phyloP scores from a whole-genome alignment of 2,797 vertebrate species.

The Balearica regulorum region DNA sequence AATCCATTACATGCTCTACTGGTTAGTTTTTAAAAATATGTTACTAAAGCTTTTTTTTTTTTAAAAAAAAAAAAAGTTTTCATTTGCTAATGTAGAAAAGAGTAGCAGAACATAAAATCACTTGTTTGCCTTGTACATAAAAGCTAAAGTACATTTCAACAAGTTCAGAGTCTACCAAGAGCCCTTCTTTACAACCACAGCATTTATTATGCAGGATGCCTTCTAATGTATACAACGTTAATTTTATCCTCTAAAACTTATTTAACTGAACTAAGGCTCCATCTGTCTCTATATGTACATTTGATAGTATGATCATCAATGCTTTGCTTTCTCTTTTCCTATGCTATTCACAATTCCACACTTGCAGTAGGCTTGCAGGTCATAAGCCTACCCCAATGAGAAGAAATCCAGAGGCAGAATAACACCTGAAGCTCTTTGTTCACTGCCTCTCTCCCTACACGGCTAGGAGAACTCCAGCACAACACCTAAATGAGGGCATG shows the following conservation, averaged over 20 bases:
- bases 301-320: background rate
- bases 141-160: background rate
- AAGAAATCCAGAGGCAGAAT: background rate
- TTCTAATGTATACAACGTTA: background rate
- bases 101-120: background rate
- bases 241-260: background rate
- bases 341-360: background rate
- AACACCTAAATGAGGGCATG: accelerated
- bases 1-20: background rate
- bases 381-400: background rate
- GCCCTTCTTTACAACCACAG: background rate
- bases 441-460: background rate
- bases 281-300: background rate
- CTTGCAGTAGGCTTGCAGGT: background rate
- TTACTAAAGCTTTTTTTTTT: background rate
- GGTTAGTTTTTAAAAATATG: background rate
- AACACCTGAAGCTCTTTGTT: background rate
- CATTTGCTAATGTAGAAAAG: background rate
- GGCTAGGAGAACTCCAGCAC: background rate
- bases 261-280: background rate
- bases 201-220: background rate
- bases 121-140: background rate
- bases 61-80: background rate
- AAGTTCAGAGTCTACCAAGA: background rate
- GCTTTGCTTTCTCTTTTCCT: background rate